A percentile compares a stretch with the other conserved stretches of the same genome.
Evolutionary conservation across 1,140 invertebrate genomes (phyloP).

Genomic region (Chionoecetes opilio): DNA sequence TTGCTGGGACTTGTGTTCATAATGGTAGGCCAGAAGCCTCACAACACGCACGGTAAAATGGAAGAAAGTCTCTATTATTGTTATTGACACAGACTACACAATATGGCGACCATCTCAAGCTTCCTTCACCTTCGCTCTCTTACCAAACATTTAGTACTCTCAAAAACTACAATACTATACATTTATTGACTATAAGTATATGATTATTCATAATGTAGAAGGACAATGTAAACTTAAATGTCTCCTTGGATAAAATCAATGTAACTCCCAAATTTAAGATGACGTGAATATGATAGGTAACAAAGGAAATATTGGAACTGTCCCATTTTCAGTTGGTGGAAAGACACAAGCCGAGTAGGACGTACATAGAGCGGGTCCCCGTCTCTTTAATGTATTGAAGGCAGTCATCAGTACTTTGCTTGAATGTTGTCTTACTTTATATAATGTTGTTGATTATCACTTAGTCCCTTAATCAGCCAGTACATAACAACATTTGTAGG

Average conservation of each 20-base stretch:
- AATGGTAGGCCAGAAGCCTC: conserved; percentile 79
- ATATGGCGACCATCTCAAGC: conserved; percentile 79
- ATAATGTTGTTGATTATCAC: background rate
- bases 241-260: background rate
- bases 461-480: background rate
- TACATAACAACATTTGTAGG: background rate
- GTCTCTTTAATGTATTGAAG: background rate
- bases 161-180: conserved; percentile 31
- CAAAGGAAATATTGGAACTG: conserved; percentile 68
- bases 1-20: conserved; percentile 70
- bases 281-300: background rate
- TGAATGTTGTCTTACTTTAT: no score
- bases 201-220: background rate
- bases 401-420: background rate
- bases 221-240: background rate
- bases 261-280: background rate
- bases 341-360: background rate
- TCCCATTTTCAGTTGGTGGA: conserved; percentile 63
- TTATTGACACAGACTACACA: conserved; percentile 79
- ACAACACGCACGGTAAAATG: conserved; percentile 70
- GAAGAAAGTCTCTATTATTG: conserved; percentile 77
- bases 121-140: conserved; percentile 56
- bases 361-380: background rate
- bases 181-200: background rate
- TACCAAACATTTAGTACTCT: background rate